phyloP scores from a whole-genome alignment of 2,113 vertebrate genomes.

The Bolborhynchus lineola region DNA sequence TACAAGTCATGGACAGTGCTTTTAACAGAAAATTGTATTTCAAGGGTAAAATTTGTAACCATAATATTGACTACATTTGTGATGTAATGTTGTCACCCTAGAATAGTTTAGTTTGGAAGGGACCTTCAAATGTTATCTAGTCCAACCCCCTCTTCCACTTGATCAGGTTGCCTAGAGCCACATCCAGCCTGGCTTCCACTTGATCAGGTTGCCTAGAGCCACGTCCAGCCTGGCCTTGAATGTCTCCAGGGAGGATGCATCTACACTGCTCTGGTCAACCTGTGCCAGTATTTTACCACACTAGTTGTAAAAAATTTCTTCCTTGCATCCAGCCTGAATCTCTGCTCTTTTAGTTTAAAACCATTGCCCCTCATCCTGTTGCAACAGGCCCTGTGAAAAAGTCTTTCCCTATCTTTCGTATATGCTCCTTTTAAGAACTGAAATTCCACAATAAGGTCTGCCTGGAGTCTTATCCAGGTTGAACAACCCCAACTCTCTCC shows the following conservation, averaged over 20 bases:
- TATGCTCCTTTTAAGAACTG: background rate
- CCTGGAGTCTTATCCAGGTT: background rate
- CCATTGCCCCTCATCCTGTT: background rate
- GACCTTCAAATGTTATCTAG: background rate
- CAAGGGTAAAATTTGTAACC: background rate
- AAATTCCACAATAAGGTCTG: background rate
- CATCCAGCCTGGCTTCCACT: background rate
- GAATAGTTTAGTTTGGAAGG: background rate
- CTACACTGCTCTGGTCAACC: background rate
- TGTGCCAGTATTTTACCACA: background rate
- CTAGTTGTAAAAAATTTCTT: background rate
- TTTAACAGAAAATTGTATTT: slow-evolving; percentile 22
- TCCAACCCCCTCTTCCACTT: background rate
- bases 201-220: background rate
- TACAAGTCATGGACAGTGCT: background rate
- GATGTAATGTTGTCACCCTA: background rate
- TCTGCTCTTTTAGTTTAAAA: background rate
- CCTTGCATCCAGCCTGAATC: background rate
- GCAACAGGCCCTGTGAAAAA: background rate
- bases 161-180: background rate
- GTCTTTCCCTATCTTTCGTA: background rate
- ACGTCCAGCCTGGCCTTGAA: background rate
- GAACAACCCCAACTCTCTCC: background rate
- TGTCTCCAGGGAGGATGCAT: background rate
- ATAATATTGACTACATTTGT: background rate